A percentile compares a stretch with the other conserved stretches of the same genome.
Conservation (phyloP, 2,797 vertebrate species). For the Melanotaenia parkinsoni region DNA sequence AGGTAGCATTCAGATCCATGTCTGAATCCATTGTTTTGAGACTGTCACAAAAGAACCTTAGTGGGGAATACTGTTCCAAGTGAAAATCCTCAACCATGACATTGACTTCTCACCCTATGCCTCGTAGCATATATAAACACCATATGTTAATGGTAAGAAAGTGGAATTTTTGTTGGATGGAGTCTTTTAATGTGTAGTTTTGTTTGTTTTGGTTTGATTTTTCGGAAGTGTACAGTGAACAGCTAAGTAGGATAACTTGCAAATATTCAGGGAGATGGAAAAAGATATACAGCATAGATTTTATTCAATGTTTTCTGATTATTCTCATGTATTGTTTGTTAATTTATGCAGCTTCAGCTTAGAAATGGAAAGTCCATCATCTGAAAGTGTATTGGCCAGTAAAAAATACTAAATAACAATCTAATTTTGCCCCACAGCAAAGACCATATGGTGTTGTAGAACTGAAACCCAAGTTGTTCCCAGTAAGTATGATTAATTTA, state of each 20-base stretch:
- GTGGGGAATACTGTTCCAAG: no score
- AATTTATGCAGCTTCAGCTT: not conserved
- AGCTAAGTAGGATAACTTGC: not conserved
- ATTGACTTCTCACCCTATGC: no score
- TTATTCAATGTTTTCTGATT: not conserved
- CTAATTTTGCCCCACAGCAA: conserved; percentile 71
- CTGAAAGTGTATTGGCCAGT: not conserved
- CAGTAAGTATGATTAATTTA: conserved; percentile 83
- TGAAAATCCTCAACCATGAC: no score
- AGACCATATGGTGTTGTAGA: conserved; percentile 84
- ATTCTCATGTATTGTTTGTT: not conserved
- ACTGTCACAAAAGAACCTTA: no score
- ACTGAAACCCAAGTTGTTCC: conserved; percentile 84
- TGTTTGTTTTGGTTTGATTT: no score
- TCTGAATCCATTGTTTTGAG: no score
- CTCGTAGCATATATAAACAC: no score
- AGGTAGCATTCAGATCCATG: no score
- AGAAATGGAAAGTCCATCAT: not conserved
- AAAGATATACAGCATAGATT: not conserved
- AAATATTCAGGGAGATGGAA: not conserved
- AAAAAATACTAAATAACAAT: conserved; percentile 8
- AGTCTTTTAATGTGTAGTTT: no score
- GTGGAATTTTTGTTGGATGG: no score
- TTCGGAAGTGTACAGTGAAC: no score
- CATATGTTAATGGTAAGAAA: no score